phyloP scores from a whole-genome alignment of 2,888 invertebrate genomes.

The Spilosoma lubricipeda region DNA sequence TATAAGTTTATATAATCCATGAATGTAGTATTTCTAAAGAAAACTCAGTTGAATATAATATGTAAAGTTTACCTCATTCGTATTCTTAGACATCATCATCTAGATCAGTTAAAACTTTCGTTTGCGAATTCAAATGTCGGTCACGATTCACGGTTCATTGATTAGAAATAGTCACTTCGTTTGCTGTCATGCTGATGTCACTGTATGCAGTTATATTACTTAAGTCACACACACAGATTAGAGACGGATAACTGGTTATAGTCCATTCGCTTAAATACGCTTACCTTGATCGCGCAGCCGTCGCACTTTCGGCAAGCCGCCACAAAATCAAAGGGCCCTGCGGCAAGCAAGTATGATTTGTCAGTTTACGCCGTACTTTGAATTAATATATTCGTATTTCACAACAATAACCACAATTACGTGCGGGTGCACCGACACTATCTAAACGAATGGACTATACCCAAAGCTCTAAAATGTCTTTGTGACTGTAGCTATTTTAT shows the following conservation, averaged over 20 bases:
- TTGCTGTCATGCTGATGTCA: slow-evolving; percentile 10
- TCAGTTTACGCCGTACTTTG: too few relatives aligned
- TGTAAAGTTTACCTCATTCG: slow-evolving; percentile 3
- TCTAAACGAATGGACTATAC: too few relatives aligned
- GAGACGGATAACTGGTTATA: slow-evolving; percentile 19
- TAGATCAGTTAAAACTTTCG: slow-evolving; percentile 14
- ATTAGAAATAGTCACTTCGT: slow-evolving; percentile 13
- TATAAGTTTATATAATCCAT: not conserved
- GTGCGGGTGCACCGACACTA: too few relatives aligned
- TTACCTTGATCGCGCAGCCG: too few relatives aligned
- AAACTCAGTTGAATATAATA: not conserved
- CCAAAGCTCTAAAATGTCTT: not conserved
- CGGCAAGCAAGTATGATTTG: too few relatives aligned
- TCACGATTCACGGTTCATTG: slow-evolving; percentile 12
- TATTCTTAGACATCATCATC: slow-evolving; percentile 14
- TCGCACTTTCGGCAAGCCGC: too few relatives aligned
- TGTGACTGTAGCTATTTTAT: not conserved
- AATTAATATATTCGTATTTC: too few relatives aligned
- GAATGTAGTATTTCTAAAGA: slow-evolving; percentile 2
- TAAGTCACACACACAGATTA: slow-evolving; percentile 7
- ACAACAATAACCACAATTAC: too few relatives aligned
- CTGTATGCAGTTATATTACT: not conserved
- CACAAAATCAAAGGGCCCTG: too few relatives aligned
- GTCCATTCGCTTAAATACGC: too few relatives aligned
- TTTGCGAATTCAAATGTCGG: slow-evolving; percentile 9